Evolutionary conservation across 2,113 vertebrate species (phyloP).

Genomic region (Saccopteryx bilineata): DNA sequence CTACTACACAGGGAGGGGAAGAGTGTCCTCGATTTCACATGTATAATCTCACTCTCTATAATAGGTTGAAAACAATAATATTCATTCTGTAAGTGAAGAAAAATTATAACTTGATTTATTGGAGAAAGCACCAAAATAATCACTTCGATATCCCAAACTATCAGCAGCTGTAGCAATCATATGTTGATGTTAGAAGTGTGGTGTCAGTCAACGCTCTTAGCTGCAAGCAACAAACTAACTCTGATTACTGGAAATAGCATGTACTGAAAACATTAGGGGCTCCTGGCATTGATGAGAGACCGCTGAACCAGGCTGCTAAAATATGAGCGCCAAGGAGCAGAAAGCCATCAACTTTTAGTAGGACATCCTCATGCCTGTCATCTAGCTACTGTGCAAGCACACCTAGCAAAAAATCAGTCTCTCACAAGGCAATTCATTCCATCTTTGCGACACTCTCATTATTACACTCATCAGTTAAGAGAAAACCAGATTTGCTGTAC

Average conservation of each 20-base stretch:
- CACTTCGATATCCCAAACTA: neutral
- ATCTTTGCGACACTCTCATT: neutral
- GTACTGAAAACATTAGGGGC: neutral
- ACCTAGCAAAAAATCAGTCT: neutral
- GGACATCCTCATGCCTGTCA: neutral
- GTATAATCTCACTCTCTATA: neutral
- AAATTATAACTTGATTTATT: constrained; percentile 22
- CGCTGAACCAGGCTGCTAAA: neutral
- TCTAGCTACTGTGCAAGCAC: neutral
- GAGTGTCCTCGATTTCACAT: neutral
- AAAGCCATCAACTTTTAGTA: neutral
- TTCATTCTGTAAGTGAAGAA: neutral
- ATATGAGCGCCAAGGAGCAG: neutral
- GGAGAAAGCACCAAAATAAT: neutral
- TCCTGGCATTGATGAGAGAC: neutral
- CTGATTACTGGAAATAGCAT: constrained; percentile 16
- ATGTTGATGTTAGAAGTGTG: neutral
- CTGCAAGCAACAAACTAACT: neutral
- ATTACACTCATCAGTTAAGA: neutral
- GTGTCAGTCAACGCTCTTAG: neutral
- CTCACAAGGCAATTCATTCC: neutral
- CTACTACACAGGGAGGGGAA: neutral
- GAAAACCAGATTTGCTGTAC: neutral
- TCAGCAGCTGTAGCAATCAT: neutral
- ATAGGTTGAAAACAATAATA: neutral